Percentiles rank a stretch among this genome's conserved stretches.
Conservation (phyloP, 1,140 invertebrate species). For the Caenorhabditis tropicalis region DNA sequence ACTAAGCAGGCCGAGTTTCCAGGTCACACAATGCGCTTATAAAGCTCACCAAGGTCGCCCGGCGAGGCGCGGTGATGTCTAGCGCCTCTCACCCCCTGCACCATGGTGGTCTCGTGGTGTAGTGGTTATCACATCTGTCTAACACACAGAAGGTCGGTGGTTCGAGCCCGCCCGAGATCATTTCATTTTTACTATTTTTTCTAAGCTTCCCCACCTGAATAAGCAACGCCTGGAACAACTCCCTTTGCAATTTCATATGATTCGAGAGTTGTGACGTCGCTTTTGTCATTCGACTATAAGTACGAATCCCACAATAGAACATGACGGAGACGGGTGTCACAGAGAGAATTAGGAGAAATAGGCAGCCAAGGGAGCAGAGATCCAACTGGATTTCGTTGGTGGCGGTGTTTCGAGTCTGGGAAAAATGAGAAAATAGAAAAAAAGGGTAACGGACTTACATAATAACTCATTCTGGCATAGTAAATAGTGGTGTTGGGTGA, state of each 20-base stretch:
- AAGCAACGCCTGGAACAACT: not conserved
- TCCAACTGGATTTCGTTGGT: not conserved
- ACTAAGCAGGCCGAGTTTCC: conserved; percentile 63
- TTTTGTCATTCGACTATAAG: not conserved
- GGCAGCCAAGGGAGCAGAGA: not conserved
- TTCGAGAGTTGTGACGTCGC: not conserved
- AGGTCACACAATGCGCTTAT: not conserved
- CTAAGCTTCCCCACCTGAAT: not conserved
- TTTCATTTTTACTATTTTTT: not conserved
- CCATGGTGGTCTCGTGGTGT: conserved; percentile 48
- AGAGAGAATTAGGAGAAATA: not conserved
- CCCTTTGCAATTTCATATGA: not conserved
- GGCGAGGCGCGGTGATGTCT: not conserved
- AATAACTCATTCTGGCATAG: not conserved
- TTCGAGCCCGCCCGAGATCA: conserved; percentile 62
- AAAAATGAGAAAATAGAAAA: not conserved
- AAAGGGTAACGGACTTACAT: not conserved
- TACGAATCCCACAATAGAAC: not conserved
- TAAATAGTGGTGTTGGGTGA: not conserved
- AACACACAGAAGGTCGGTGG: conserved; percentile 62
- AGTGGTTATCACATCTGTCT: conserved; percentile 63
- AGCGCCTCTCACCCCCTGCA: not conserved
- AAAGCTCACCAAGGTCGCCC: not conserved
- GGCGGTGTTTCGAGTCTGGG: not conserved
- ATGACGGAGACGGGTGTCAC: not conserved